phyloP scores from a whole-genome alignment of 2,797 vertebrate species.

The Denticeps clupeoides region DNA sequence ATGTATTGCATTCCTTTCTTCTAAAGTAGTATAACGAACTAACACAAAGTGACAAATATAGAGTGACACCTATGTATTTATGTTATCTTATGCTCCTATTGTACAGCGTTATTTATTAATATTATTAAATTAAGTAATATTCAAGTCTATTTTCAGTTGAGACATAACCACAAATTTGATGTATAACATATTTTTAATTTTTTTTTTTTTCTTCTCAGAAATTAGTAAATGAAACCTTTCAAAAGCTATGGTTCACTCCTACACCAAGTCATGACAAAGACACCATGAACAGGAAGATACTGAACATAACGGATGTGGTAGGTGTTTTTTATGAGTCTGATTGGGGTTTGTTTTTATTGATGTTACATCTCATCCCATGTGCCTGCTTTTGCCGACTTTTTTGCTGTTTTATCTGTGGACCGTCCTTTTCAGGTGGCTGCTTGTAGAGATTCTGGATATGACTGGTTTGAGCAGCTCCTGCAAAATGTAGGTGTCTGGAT shows the following conservation, averaged over 20 bases:
- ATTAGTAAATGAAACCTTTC: constrained; percentile 98
- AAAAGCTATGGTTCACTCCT: constrained; percentile 97
- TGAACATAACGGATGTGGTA: constrained; percentile 97
- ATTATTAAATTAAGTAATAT: too few species aligned
- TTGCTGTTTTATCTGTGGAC: not conserved
- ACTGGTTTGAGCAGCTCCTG: constrained; percentile 98
- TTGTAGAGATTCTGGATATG: constrained; percentile 92
- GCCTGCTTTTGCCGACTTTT: too few species aligned
- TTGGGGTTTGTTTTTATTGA: not conserved
- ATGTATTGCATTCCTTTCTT: too few species aligned
- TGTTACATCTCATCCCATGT: too few species aligned
- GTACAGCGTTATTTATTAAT: too few species aligned
- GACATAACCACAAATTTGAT: too few species aligned
- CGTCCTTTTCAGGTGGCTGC: constrained; percentile 71
- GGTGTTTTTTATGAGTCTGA: too few species aligned
- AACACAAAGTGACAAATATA: too few species aligned
- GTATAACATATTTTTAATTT: not conserved
- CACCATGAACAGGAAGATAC: constrained; percentile 92
- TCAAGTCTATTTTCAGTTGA: too few species aligned
- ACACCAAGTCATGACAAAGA: constrained; percentile 87
- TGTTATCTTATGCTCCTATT: too few species aligned
- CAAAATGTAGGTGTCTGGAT: constrained; percentile 80
- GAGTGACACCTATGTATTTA: too few species aligned
- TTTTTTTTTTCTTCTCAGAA: constrained; percentile 58
- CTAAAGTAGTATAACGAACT: too few species aligned